Conservation (phyloP, 1,140 invertebrate species). For the Cecropterus lyciades region DNA sequence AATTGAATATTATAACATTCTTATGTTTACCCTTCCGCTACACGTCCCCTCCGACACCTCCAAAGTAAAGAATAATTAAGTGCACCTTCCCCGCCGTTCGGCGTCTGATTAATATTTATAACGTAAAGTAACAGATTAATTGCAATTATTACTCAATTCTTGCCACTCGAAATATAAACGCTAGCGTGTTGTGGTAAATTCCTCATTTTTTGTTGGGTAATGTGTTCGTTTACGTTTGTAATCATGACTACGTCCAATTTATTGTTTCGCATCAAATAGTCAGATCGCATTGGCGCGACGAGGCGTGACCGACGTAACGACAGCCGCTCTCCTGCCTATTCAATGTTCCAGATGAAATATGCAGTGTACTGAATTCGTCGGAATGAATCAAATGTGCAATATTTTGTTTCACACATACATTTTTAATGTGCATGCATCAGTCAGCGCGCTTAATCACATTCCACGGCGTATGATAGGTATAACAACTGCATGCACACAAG, state of each 20-base stretch:
- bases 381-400: slow-evolving; percentile 58
- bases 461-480: not conserved
- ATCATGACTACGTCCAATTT: slow-evolving; percentile 33
- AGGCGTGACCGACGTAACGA: slow-evolving; percentile 40
- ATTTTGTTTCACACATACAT: slow-evolving; percentile 40
- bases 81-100: slow-evolving; percentile 1
- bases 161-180: not conserved
- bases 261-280: slow-evolving; percentile 32
- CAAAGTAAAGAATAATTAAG: slow-evolving; percentile 27
- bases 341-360: slow-evolving; percentile 71
- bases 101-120: slow-evolving; percentile 8
- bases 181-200: slow-evolving; percentile 14
- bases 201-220: slow-evolving; percentile 28
- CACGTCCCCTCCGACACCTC: slow-evolving; percentile 4
- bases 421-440: slow-evolving; percentile 6
- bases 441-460: slow-evolving; percentile 6
- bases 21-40: slow-evolving; percentile 28
- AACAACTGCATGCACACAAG: too few species aligned
- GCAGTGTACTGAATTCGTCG: slow-evolving; percentile 58
- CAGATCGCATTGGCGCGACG: slow-evolving; percentile 25
- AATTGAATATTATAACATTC: slow-evolving; percentile 52
- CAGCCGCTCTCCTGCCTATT: slow-evolving; percentile 52
- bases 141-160: slow-evolving; percentile 11
- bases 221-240: slow-evolving; percentile 33
- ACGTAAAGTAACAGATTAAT: slow-evolving; percentile 21